These are phyloP conservation scores for Vannuccia rotundouncinata DNA, from an alignment of 2,888 invertebrate species.

Conservation along the genomic window DNA sequence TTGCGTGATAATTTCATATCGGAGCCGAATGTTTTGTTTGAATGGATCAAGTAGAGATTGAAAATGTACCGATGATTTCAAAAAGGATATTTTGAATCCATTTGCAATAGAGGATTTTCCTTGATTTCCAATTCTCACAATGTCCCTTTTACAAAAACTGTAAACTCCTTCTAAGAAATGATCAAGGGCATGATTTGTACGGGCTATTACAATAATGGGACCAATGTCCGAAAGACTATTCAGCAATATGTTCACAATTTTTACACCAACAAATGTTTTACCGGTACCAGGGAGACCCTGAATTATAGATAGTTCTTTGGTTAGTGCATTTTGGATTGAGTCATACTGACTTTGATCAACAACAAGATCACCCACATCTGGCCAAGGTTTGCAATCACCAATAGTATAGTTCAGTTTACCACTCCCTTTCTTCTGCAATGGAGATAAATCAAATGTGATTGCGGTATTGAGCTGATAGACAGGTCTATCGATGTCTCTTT, in stretches of 20 bases:
- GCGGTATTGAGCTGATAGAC: slow-evolving; percentile 48
- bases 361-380: neutral
- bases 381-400: neutral
- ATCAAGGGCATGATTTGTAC: slow-evolving; percentile 78
- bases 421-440: neutral
- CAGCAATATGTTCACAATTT: slow-evolving; percentile 62
- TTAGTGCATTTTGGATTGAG: slow-evolving; percentile 21
- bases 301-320: slow-evolving; percentile 32
- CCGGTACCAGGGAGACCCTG: slow-evolving; percentile 75
- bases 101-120: no score
- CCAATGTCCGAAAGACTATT: neutral
- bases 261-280: slow-evolving; percentile 72
- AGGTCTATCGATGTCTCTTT: slow-evolving; percentile 52
- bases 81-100: no score
- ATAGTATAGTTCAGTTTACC: neutral
- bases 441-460: neutral
- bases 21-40: no score
- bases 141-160: slow-evolving; percentile 37
- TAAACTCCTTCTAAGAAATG: slow-evolving; percentile 67
- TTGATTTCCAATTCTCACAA: slow-evolving; percentile 47
- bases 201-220: slow-evolving; percentile 72
- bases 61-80: no score
- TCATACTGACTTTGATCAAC: slow-evolving; percentile 17
- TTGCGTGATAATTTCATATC: neutral
- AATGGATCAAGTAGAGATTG: no score